Conservation (phyloP, 2,797 vertebrate genomes). For the Podarcis lilfordi region DNA sequence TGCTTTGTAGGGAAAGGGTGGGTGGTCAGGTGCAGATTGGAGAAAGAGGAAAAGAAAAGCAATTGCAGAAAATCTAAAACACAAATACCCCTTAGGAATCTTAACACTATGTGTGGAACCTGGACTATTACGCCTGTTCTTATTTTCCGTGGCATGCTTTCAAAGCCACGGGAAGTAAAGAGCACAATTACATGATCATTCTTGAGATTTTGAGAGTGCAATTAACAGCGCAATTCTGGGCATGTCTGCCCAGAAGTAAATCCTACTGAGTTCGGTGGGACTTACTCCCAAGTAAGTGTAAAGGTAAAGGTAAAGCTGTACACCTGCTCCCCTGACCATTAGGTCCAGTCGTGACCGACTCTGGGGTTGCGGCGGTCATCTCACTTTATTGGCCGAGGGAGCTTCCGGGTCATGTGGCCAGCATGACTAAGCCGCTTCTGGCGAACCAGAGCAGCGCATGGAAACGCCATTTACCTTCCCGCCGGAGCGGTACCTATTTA, state of each 20-base stretch:
- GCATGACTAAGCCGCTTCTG: too few species aligned
- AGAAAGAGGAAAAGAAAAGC: neutral
- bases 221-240: neutral
- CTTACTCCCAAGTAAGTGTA: neutral
- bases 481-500: too few species aligned
- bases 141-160: neutral
- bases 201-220: neutral
- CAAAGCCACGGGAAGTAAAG: neutral
- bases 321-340: too few species aligned
- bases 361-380: too few species aligned
- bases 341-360: too few species aligned
- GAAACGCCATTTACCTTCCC: too few species aligned
- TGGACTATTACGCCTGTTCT: neutral
- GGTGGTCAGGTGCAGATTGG: constrained; percentile 9
- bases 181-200: neutral
- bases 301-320: too few species aligned
- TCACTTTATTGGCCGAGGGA: too few species aligned
- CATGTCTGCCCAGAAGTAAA: neutral
- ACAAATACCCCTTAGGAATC: neutral
- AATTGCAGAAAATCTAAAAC: neutral
- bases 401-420: too few species aligned
- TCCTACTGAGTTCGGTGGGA: neutral
- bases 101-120: neutral
- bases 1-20: neutral
- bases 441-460: too few species aligned